Evolutionary conservation across 2,113 vertebrate genomes (phyloP), one percentile per base, ranked within the genome.

Genomic region (Phoxinus phoxinus): DNA sequence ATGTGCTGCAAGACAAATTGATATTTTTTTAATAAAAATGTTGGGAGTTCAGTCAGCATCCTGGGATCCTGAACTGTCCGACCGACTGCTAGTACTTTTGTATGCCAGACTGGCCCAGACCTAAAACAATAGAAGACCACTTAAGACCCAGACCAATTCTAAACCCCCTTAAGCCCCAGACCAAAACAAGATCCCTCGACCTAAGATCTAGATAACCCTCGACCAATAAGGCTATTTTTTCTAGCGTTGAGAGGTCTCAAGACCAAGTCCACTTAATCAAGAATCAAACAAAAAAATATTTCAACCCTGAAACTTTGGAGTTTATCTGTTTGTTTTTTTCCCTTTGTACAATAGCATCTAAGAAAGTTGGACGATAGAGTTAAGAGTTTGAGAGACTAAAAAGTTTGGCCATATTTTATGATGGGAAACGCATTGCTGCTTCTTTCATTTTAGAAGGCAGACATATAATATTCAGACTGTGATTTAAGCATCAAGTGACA

Each of bases 1-100:
- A 8, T 12, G 56, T 3, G 37, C 37, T 65, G 56, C 78, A 65
- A 46, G 37, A 65, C 8, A 44, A 63, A 63, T 46, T 21, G 15
- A 63, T 63, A 4, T 17, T 41, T 59, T 41, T 23, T 58, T 78
- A 21, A 78, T 78, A 15, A 72, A 72, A 41, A 73, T 73, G 71
- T 74, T 46, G 11, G 72, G 3, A 17, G n/a, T n/a, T 4, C 12
- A 48, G 72, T 74, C 12, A 15, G 23, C 72, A 74, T 73, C 41
- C n/a, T 46, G 71, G 2, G n/a, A 46, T 44, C 69, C 23, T 73
- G 37, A 23, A 44, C 37, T 12, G 3, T 44, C 10, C 1, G 5
- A 41, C 10, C 1, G 5, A 41, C 11, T 25, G 23, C 41, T 8
- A 46, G 37, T 46, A 3, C 21, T 25, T 74, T 46, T 73, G 3